Conservation (phyloP, 2,888 invertebrate species). For the Ptilodon capucinus region DNA sequence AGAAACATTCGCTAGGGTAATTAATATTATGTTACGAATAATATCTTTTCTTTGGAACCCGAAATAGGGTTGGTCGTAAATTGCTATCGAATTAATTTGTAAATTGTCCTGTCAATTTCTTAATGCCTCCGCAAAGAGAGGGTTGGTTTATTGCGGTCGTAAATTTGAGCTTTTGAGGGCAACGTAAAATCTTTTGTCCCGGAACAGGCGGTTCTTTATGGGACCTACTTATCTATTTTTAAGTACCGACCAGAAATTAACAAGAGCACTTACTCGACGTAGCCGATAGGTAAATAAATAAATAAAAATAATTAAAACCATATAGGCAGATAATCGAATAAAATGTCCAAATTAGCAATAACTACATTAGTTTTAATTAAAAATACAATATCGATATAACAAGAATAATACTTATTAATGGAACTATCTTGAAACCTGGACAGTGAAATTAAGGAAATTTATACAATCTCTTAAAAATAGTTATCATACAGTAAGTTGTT, state of each 20-base stretch:
- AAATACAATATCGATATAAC: no score
- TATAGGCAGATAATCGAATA: no score
- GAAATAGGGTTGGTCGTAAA: conserved; percentile 41
- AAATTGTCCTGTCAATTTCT: conserved; percentile 35
- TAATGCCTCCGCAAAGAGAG: conserved; percentile 4
- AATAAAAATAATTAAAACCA: no score
- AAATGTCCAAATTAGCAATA: no score
- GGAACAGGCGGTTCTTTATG: not conserved
- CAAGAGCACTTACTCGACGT: no score
- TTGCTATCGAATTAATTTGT: conserved; percentile 28
- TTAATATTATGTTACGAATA: conserved; percentile 47
- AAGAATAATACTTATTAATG: no score
- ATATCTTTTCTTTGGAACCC: conserved; percentile 41
- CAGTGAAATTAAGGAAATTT: no score
- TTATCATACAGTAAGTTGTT: no score
- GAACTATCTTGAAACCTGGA: no score
- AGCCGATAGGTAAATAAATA: no score
- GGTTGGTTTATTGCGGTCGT: conserved; percentile 1
- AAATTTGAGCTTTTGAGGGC: not conserved
- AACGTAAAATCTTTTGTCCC: not conserved
- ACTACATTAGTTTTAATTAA: no score
- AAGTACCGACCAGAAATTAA: not conserved
- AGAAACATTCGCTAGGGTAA: conserved; percentile 40
- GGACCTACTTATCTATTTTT: not conserved
- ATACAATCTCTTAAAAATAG: no score